Evolutionary conservation across 2,113 vertebrate genomes (phyloP).

Genomic region (Ammodramus savannarum): DNA sequence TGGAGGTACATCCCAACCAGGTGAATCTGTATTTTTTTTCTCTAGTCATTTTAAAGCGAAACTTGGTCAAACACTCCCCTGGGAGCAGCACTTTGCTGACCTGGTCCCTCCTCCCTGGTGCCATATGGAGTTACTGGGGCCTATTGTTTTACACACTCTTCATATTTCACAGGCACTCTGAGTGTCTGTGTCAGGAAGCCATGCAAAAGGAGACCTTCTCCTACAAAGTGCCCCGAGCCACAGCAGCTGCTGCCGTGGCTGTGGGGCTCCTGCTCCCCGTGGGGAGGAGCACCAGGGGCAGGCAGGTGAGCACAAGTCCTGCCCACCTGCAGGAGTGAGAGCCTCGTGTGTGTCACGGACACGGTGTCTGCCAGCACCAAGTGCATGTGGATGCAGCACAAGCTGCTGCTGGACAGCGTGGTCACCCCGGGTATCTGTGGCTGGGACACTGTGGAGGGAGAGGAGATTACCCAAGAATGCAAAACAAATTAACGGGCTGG

Average conservation of each 20-base stretch:
- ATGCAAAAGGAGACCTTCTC: not conserved
- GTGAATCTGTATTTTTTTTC: not conserved
- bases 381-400: not conserved
- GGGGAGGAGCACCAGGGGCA: rapidly evolving
- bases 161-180: not conserved
- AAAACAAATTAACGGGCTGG: not conserved
- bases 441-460: not conserved
- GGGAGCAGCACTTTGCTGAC: not conserved
- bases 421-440: not conserved
- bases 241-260: not conserved
- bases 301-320: not conserved
- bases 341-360: rapidly evolving
- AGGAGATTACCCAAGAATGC: not conserved
- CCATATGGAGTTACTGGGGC: not conserved
- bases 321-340: not conserved
- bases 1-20: not conserved
- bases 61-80: not conserved
- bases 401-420: rapidly evolving
- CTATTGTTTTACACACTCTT: slow-evolving; percentile 27
- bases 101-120: not conserved
- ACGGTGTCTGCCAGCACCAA: rapidly evolving
- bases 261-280: not conserved
- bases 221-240: not conserved
- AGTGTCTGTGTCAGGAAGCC: not conserved
- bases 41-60: not conserved